Conservation (phyloP, 2,797 vertebrate species). For the Enteromius argenteus region DNA sequence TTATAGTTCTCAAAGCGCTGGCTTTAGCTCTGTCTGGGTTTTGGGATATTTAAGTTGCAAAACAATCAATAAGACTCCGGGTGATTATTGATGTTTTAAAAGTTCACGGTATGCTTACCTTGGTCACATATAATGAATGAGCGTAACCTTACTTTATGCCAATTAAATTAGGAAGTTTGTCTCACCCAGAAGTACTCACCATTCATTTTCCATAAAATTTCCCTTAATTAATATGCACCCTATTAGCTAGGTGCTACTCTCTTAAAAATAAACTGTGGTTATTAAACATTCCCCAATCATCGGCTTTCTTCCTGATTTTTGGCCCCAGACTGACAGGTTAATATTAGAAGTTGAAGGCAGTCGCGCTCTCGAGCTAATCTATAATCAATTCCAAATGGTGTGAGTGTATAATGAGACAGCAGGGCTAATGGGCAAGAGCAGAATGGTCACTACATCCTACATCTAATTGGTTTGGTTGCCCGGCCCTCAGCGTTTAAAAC, state of each 20-base stretch:
- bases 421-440: constrained; percentile 17
- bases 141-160: not conserved
- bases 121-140: not conserved
- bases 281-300: not conserved
- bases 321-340: constrained; percentile 17
- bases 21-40: not conserved
- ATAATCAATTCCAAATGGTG: constrained; percentile 45
- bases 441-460: constrained; percentile 7
- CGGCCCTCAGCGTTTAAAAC: constrained; percentile 6
- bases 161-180: not conserved
- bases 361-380: constrained; percentile 7
- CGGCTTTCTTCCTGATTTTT: not conserved
- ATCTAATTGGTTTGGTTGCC: constrained; percentile 13
- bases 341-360: constrained; percentile 26
- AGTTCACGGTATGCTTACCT: not conserved
- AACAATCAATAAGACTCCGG: constrained; percentile 9
- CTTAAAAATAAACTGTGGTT: not conserved
- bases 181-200: not conserved
- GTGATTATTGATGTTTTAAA: constrained; percentile 11
- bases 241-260: not conserved
- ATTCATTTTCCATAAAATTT: not conserved
- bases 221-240: not conserved
- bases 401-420: constrained; percentile 36
- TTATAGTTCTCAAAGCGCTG: constrained; percentile 24
- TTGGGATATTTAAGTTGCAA: constrained; percentile 15